These are phyloP conservation scores for Pardalotus punctatus DNA, from an alignment of 2,113 vertebrate genomes.

Conservation along the genomic window DNA sequence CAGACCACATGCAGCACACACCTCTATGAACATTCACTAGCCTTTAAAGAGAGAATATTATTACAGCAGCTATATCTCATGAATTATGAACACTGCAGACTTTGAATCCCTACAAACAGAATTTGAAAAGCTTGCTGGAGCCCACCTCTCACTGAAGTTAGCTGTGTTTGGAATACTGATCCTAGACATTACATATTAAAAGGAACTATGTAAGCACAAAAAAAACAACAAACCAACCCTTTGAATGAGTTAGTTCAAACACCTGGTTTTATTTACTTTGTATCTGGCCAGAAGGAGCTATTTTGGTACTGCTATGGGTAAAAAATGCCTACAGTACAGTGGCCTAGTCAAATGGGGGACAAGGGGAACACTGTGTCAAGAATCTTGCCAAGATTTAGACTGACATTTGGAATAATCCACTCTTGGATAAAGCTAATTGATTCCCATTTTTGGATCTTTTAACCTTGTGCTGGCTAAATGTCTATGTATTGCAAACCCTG, in stretches of 20 bases:
- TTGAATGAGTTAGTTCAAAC: not conserved
- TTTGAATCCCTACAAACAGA: not conserved
- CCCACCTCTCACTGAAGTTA: not conserved
- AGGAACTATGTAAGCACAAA: not conserved
- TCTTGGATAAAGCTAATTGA: not conserved
- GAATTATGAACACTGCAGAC: not conserved
- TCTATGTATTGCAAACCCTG: not conserved
- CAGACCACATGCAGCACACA: not conserved
- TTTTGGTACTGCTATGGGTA: not conserved
- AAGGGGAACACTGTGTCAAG: not conserved
- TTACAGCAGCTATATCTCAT: not conserved
- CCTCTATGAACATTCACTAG: not conserved
- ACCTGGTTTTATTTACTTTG: not conserved
- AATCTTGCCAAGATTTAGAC: not conserved
- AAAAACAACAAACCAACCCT: not conserved
- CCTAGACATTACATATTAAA: not conserved
- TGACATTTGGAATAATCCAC: not conserved
- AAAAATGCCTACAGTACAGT: not conserved
- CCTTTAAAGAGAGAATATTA: not conserved
- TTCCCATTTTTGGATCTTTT: not conserved
- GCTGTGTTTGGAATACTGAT: not conserved
- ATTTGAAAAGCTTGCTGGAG: not conserved
- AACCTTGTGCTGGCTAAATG: not conserved
- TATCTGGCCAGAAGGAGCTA: not conserved
- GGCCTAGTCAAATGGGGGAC: not conserved